Evolutionary conservation across 1,140 invertebrate species (phyloP), one percentile per base, ranked within the genome.

Genomic region (Sminthurides bifidus): DNA sequence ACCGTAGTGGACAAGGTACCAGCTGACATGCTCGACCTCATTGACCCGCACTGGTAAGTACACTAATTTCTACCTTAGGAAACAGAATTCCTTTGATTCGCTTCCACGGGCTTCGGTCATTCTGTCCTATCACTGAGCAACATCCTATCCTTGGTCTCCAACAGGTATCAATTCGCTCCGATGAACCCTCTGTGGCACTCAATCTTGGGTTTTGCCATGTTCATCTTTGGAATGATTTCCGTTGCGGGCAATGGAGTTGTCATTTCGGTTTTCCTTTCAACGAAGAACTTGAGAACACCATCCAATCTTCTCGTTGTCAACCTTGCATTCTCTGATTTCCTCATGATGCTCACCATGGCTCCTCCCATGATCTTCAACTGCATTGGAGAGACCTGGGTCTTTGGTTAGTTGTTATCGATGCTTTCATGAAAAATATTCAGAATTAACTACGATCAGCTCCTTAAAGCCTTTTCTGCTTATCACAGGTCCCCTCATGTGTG

Each of bases 331-430:
- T 87, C 84, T 10, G 87, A 92, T 68, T 88, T 92, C 66, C 71
- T 82, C 33, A 91, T 92, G 83, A 92, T 91, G 85, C 74, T 82
- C 53, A 72, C 71, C 53, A 87, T 88, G 82, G 79, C 82, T 59
- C 85, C 87, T 24, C 76, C 85, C 54, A 88, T 90, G 84, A 80
- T 87, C 30, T 78, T 87, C 57, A 92, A 87, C 72, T 85, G 86
- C 70, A 89, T 85, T 67, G 78, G 83, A 64, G 85, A 89, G 73
- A 89, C 85, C 8, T 91, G 87, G 87, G 78, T 85, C 44, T 76
- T 87, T 51, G 86, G 79, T 81, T 66, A 70, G 66, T 66, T 45
- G 8, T 57, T 35, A 17, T 12, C 30, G 14, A 40, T n/a, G 24
- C 38, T 23, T 19, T 52, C 14, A 48, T 23, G 19, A 12, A 23